Evolutionary conservation across 2,888 invertebrate species (phyloP).

Genomic region (Erebia epiphron): DNA sequence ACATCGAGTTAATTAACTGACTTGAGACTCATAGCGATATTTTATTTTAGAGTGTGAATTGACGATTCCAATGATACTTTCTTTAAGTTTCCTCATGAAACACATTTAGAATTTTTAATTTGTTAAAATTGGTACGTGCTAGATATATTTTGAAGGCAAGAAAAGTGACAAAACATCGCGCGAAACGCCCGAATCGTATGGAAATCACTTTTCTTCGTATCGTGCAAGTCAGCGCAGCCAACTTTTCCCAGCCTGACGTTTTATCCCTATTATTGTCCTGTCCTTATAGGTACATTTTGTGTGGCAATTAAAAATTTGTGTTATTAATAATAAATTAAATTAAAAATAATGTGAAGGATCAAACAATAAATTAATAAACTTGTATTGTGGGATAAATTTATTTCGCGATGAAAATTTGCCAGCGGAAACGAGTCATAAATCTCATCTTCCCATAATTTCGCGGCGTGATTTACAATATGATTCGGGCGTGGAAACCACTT

Average conservation of each 20-base stretch:
- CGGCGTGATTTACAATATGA: slow-evolving; percentile 68
- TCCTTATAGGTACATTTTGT: too few species aligned
- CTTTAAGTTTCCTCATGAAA: not conserved
- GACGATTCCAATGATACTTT: slow-evolving; percentile 46
- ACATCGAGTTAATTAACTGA: slow-evolving; percentile 63
- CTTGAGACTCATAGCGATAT: slow-evolving; percentile 48
- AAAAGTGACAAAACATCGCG: too few species aligned
- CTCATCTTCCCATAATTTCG: slow-evolving; percentile 74
- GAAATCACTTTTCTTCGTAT: too few species aligned
- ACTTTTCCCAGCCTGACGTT: too few species aligned
- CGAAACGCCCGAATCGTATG: too few species aligned
- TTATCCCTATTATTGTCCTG: too few species aligned
- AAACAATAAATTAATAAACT: slow-evolving; percentile 50
- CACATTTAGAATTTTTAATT: not conserved
- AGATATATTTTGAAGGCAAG: too few species aligned
- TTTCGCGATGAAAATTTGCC: slow-evolving; percentile 71
- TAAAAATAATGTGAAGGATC: not conserved
- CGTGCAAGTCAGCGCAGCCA: too few species aligned
- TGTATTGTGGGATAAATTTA: slow-evolving; percentile 66
- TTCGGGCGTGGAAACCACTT: slow-evolving; percentile 27
- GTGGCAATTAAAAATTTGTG: not conserved
- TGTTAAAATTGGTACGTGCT: too few species aligned
- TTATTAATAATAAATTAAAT: not conserved
- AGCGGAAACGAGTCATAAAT: slow-evolving; percentile 75
- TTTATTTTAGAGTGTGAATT: slow-evolving; percentile 58